A percentile compares a stretch with the other conserved stretches of the same genome.
Conservation (phyloP, 2,113 vertebrate genomes). For the Pao palembangensis region DNA sequence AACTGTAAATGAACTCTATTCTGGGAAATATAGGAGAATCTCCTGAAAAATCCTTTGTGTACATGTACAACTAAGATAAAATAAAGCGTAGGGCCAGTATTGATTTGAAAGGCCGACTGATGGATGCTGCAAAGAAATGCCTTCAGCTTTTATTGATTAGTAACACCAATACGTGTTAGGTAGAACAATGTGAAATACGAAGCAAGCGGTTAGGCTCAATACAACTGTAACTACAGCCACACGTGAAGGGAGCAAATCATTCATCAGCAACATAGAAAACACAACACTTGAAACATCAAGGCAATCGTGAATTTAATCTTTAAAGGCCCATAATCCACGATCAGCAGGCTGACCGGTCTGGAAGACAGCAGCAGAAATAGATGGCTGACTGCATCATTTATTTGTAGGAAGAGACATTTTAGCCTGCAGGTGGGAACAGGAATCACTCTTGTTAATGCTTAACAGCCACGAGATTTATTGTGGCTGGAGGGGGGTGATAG, state of each 20-base stretch:
- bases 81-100: neutral
- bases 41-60: neutral
- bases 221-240: neutral
- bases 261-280: slow-evolving; percentile 9
- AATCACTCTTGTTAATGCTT: slow-evolving; percentile 1
- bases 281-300: slow-evolving; percentile 10
- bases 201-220: neutral
- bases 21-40: too few relatives aligned
- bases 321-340: neutral
- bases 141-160: slow-evolving; percentile 29
- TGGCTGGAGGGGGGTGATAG: neutral
- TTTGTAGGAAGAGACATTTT: neutral
- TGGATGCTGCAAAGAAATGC: neutral
- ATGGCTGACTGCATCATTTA: neutral
- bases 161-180: slow-evolving; percentile 11
- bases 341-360: neutral
- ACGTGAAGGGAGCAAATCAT: neutral
- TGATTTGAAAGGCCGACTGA: slow-evolving; percentile 3
- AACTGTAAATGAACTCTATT: too few relatives aligned
- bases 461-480: slow-evolving; percentile 5
- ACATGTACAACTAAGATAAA: neutral
- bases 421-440: neutral
- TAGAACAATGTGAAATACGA: slow-evolving; percentile 6
- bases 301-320: slow-evolving; percentile 10
- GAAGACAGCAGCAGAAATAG: slow-evolving; percentile 2